A percentile compares a stretch with the other conserved stretches of the same genome.
Conservation (phyloP, 2,797 vertebrate genomes). For the Acipenser ruthenus region DNA sequence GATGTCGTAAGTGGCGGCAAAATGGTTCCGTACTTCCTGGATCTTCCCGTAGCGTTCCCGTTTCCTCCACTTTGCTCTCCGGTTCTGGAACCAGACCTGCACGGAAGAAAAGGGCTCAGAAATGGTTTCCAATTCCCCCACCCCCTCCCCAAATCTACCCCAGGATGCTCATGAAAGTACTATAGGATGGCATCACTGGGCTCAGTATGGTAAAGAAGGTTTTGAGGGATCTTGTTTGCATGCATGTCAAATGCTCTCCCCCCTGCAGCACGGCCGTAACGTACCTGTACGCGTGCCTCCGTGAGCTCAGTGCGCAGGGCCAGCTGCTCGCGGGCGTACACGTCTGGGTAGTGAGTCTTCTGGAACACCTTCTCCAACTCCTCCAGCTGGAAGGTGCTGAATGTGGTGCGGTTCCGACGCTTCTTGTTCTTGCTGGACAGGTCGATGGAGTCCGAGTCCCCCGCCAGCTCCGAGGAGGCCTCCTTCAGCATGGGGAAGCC, state of each 20-base stretch:
- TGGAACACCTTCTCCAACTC: slow-evolving; percentile 92
- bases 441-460: slow-evolving; percentile 68
- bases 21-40: slow-evolving; percentile 79
- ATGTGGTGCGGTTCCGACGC: slow-evolving; percentile 83
- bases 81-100: slow-evolving; percentile 94
- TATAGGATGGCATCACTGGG: too few relatives aligned
- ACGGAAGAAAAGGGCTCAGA: slow-evolving; percentile 14
- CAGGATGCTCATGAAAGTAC: too few relatives aligned
- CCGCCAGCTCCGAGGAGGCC: slow-evolving; percentile 41
- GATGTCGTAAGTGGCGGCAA: slow-evolving; percentile 63
- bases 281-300: slow-evolving; percentile 85
- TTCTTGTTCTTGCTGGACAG: slow-evolving; percentile 82
- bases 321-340: slow-evolving; percentile 85
- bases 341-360: slow-evolving; percentile 86
- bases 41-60: slow-evolving; percentile 84
- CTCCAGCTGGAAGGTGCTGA: slow-evolving; percentile 88
- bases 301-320: slow-evolving; percentile 82
- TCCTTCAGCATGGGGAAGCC: slow-evolving; percentile 59
- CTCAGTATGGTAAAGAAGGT: too few relatives aligned
- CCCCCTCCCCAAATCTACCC: too few relatives aligned
- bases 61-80: slow-evolving; percentile 87
- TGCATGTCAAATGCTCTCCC: too few relatives aligned
- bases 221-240: too few relatives aligned
- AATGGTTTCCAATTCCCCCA: too few relatives aligned
- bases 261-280: background rate